Evolutionary conservation across 1,140 invertebrate species (phyloP).

Genomic region (Glossosoma conforme): DNA sequence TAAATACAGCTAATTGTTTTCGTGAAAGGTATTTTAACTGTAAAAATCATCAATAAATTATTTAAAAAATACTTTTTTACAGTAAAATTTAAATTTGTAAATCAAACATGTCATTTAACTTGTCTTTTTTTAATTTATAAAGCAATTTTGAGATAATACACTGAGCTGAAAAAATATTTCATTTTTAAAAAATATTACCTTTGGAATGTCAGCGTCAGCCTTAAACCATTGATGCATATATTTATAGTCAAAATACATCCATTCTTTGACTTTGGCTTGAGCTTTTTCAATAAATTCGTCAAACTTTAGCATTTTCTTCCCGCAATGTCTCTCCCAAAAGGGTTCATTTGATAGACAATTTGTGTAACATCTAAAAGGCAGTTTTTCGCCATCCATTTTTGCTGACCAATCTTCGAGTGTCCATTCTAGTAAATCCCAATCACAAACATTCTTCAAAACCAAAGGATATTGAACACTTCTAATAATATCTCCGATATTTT

Average conservation of each 20-base stretch:
- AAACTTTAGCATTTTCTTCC: slow-evolving; percentile 52
- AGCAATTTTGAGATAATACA: too few species aligned
- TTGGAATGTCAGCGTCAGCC: slow-evolving; percentile 51
- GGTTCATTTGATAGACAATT: slow-evolving; percentile 51
- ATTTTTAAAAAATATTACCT: too few species aligned
- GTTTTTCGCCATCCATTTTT: slow-evolving; percentile 40
- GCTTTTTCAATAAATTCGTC: slow-evolving; percentile 56
- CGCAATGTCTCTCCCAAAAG: slow-evolving; percentile 70
- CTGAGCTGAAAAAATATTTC: too few species aligned
- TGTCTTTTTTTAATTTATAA: too few species aligned
- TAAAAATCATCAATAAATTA: too few species aligned
- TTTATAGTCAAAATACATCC: slow-evolving; percentile 85
- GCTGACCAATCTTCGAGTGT: slow-evolving; percentile 46
- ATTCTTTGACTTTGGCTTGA: slow-evolving; percentile 44
- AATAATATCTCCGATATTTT: slow-evolving; percentile 9
- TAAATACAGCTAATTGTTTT: too few species aligned
- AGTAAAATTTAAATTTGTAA: too few species aligned
- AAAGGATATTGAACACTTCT: slow-evolving; percentile 16
- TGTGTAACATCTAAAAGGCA: slow-evolving; percentile 46
- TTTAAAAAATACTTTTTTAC: too few species aligned
- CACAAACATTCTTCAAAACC: slow-evolving; percentile 21
- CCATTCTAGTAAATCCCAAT: slow-evolving; percentile 44
- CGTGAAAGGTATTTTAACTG: too few species aligned
- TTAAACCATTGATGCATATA: slow-evolving; percentile 67
- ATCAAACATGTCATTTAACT: too few species aligned